Evolutionary conservation across 2,888 invertebrate genomes (phyloP), one percentile per base, ranked within the genome.

Genomic region (Meteorus colon): DNA sequence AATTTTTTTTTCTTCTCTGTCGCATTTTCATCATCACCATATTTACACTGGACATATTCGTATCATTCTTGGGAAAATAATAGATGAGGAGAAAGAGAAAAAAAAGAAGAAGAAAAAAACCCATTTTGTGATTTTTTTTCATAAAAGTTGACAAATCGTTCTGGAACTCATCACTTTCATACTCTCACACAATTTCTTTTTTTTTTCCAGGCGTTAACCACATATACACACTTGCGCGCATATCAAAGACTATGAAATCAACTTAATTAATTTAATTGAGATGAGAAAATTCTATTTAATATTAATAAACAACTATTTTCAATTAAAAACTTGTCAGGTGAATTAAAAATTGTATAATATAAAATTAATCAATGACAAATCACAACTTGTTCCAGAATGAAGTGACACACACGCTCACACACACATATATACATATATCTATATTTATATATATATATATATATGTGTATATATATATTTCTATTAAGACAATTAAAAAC

Each of bases 401-500:
- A 72, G 62, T 48, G 31, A 19, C 41, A 10, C n/a, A 63, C 62
- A 62, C 24, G 16, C 24, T 27, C 19, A 48, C 48, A 48, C n/a
- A 45, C 45, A 48, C 48, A 48, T 51, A 29, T 68, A 27, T 45
- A 51, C 24, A 68, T 68, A 68, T 41, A 67, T 62, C 4, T 62
- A 0, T 59, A 41, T 66, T 14, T 66, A n/a, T 66, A 51, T 19
- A 19, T 14, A 34, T 48, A 48, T 65, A 65, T 19, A 19, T n/a
- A 65, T 65, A 37, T 37, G 10, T 19, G 31, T 34, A 34, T 65
- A 65, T 67, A 81, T 78, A 70, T 69, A 74, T 71, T 73, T 78
- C 75, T 78, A 77, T 77, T 74, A 69, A 48, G n/a, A n/a, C 77
- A 78, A 73, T 76, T 73, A 75, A 73, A 73, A 69, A 71, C 66